phyloP scores from a whole-genome alignment of 1,140 invertebrate genomes.

The Phthorimaea operculella region DNA sequence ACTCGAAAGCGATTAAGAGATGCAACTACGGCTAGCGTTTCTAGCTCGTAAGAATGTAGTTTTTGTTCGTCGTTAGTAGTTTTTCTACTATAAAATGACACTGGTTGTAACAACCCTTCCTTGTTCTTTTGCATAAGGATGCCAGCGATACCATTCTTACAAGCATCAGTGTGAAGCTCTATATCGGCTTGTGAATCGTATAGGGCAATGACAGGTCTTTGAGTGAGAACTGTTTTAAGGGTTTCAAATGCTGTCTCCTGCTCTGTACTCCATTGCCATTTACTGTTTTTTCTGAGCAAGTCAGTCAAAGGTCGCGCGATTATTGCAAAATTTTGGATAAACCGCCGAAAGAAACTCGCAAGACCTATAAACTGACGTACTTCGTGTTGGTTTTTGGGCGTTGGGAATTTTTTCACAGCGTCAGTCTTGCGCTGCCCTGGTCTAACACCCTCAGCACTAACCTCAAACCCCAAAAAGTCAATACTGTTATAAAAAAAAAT shows the following conservation, averaged over 20 bases:
- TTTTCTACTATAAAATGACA: neutral
- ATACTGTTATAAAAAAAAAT: constrained; percentile 22
- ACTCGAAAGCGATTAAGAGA: neutral
- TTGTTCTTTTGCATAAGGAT: neutral
- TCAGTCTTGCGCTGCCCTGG: constrained; percentile 6
- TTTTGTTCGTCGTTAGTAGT: neutral
- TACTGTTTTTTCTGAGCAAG: neutral
- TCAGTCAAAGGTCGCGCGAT: neutral
- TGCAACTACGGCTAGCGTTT: neutral
- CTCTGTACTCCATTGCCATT: neutral
- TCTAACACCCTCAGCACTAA: constrained; percentile 16
- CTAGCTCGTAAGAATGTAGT: neutral
- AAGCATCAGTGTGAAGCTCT: neutral
- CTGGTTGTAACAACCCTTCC: neutral
- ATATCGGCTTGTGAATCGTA: neutral
- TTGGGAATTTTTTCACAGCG: neutral
- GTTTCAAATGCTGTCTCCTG: neutral
- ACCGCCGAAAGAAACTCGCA: neutral
- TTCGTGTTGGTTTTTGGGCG: constrained; percentile 5
- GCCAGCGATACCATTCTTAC: neutral
- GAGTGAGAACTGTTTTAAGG: neutral
- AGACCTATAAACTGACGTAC: constrained; percentile 1
- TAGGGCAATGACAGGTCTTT: neutral
- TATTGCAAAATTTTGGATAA: neutral
- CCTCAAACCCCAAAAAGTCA: constrained; percentile 23